Base-by-base conservation (phyloP, 2,113 vertebrate species). In the Chloropsis hardwickii region DNA sequence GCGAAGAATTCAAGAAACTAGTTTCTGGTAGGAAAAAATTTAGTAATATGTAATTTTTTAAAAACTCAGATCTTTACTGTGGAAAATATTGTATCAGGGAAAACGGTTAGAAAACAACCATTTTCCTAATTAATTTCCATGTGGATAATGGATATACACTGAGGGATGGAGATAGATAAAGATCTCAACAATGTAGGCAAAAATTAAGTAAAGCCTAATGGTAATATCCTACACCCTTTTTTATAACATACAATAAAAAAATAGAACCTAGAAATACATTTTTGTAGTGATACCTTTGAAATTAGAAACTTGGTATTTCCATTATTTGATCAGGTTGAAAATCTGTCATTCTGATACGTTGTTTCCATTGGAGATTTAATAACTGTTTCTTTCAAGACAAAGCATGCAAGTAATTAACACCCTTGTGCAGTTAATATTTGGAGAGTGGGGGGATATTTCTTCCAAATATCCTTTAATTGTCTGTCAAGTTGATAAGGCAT, bases 41-140 rank as follows among this genome's bases (percentile, higher is more conserved):
- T 8, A 88, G 0, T 39, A 56, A 74, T 31, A 73, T 25, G 72
- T 58, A 35, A 6, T 45, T 87, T 90, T 94, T 74, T 62, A 6
- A 44, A 57, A 89, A 66, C 17, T 14, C 17, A 58, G 10, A 10
- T 51, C 31, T 94, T 72, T 45, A 45, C 48, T 70, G 18, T 65
- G 51, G 44, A 33, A 74, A 81, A 81, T 76, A 48, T 2, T 69
- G 37, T 80, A 81, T 67, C 31, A 65, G 27, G 35, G 22, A 77
- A 88, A 80, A 25, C 45, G 73, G 50, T 84, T 90, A 56, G 54
- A 79, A 90, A 92, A 65, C 33, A 60, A 51, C 57, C 16, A 12
- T 90, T 93, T 93, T 93, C 27, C 37, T 95, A 71, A 94, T 67
- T 88, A 90, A 85, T 81, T 89, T 88, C 61, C 11, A 31, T 54